Percentiles rank a stretch among this genome's conserved stretches.
phyloP scores from a whole-genome alignment of 2,888 invertebrate genomes.

The Pollenia angustigena region DNA sequence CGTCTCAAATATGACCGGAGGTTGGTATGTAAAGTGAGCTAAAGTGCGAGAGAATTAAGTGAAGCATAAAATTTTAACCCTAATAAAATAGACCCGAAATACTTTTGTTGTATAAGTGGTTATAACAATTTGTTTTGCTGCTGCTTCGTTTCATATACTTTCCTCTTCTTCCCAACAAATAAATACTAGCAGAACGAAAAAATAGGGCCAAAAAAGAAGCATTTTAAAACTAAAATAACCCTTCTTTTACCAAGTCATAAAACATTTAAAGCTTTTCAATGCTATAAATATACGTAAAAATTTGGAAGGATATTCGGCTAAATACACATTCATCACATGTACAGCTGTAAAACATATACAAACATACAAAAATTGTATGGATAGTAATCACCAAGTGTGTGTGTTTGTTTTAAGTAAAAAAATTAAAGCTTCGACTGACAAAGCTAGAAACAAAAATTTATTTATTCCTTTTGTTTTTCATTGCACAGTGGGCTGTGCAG shows the following conservation, averaged over 20 bases:
- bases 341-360: not conserved
- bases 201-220: not conserved
- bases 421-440: not conserved
- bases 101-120: conserved; percentile 17
- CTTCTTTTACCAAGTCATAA: conserved; percentile 56
- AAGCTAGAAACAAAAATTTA: not conserved
- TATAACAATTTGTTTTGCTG: conserved; percentile 42
- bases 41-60: conserved; percentile 38
- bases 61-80: conserved; percentile 51
- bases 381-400: conserved; percentile 6
- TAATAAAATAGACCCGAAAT: conserved; percentile 54
- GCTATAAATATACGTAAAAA: conserved; percentile 46
- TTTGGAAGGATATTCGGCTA: not conserved
- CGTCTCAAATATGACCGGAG: conserved; percentile 4
- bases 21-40: conserved; percentile 10
- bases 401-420: not conserved
- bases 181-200: not conserved
- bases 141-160: not conserved
- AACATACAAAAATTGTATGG: not conserved
- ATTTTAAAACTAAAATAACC: not conserved
- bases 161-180: not conserved
- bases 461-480: not conserved
- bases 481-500: not conserved
- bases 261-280: conserved; percentile 57
- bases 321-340: conserved; percentile 9